phyloP scores from a whole-genome alignment of 1,140 invertebrate genomes.

The Drosophila grimshawi region DNA sequence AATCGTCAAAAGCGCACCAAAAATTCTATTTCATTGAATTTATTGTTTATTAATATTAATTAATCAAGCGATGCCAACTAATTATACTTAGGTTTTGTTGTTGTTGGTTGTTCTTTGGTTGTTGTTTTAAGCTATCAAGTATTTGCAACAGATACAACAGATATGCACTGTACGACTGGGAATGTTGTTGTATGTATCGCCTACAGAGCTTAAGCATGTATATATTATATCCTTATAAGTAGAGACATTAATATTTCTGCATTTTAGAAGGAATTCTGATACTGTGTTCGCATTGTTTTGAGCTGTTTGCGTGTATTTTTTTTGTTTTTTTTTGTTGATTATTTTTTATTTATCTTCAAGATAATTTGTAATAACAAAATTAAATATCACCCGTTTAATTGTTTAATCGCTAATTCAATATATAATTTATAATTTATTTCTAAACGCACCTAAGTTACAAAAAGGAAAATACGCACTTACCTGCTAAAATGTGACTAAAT shows the following conservation, averaged over 20 bases:
- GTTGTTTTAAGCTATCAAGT: constrained; percentile 46
- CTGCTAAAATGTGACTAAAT: constrained; percentile 69
- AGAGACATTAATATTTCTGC: constrained; percentile 2
- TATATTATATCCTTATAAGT: background rate
- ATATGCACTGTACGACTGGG: constrained; percentile 40
- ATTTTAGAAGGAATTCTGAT: constrained; percentile 1
- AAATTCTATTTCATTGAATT: constrained; percentile 21
- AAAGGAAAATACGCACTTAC: constrained; percentile 67
- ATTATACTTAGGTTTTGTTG: constrained; percentile 43
- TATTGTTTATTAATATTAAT: constrained; percentile 23
- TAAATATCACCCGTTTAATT: constrained; percentile 79
- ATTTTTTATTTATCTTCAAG: constrained; percentile 57
- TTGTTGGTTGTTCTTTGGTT: constrained; percentile 1
- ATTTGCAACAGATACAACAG: constrained; percentile 62
- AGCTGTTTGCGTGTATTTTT: background rate
- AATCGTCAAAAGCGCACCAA: constrained; percentile 28
- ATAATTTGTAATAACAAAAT: constrained; percentile 70
- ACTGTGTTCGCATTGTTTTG: background rate
- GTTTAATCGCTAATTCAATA: constrained; percentile 69
- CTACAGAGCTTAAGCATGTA: constrained; percentile 7
- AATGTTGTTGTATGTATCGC: constrained; percentile 1
- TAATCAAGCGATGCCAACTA: constrained; percentile 82
- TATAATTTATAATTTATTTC: constrained; percentile 43
- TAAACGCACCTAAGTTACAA: constrained; percentile 62
- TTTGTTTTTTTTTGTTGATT: background rate